These are phyloP conservation scores for Eubasilissa splendida DNA, from an alignment of 2,888 invertebrate species.

Conservation along the genomic window DNA sequence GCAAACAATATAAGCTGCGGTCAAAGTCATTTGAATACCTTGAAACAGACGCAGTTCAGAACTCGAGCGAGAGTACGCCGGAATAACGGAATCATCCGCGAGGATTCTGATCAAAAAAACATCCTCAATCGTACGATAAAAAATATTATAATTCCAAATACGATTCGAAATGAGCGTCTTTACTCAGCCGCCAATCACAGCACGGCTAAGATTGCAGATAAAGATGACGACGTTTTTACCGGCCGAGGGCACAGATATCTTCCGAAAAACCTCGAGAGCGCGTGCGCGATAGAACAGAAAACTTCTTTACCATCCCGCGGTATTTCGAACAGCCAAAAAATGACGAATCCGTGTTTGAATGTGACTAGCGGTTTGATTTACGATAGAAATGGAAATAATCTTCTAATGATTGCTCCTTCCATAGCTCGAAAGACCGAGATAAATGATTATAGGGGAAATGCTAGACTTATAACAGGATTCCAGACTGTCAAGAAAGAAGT, in stretches of 20 bases:
- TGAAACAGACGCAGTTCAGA: constrained; percentile 56
- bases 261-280: neutral
- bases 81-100: constrained; percentile 29
- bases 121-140: constrained; percentile 29
- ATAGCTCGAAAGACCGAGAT: constrained; percentile 53
- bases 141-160: constrained; percentile 32
- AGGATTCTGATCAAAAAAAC: constrained; percentile 31
- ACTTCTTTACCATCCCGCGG: constrained; percentile 34
- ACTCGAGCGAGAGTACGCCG: constrained; percentile 49
- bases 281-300: constrained; percentile 29
- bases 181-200: constrained; percentile 10
- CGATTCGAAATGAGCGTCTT: constrained; percentile 20
- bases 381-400: constrained; percentile 78
- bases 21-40: constrained; percentile 47
- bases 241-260: constrained; percentile 31
- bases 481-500: constrained; percentile 48
- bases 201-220: constrained; percentile 24
- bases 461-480: constrained; percentile 30
- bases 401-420: constrained; percentile 79
- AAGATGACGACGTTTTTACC: constrained; percentile 41
- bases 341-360: constrained; percentile 62
- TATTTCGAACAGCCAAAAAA: constrained; percentile 41
- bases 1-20: constrained; percentile 60
- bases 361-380: constrained; percentile 69
- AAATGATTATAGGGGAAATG: constrained; percentile 40